These are phyloP conservation scores for Cololabis saira DNA, from an alignment of 2,113 vertebrate species.

Conservation along the genomic window DNA sequence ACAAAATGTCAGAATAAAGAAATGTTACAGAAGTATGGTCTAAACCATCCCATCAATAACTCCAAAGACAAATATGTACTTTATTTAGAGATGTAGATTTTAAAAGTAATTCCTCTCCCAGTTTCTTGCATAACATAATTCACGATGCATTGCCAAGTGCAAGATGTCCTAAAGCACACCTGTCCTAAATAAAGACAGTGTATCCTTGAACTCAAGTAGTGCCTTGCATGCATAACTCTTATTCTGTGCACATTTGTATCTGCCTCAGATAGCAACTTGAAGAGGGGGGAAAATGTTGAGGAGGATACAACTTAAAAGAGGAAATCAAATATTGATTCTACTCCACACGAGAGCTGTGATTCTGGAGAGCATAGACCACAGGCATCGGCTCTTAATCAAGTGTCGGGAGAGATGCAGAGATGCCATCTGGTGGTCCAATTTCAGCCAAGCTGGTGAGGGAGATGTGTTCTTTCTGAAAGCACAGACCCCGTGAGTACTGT, in stretches of 20 bases:
- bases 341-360: slow-evolving; percentile 46
- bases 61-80: not conserved
- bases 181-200: slow-evolving; percentile 13
- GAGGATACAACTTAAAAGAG: slow-evolving; percentile 45
- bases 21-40: not conserved
- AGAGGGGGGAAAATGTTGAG: slow-evolving; percentile 24
- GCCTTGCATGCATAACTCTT: slow-evolving; percentile 15
- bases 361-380: slow-evolving; percentile 62
- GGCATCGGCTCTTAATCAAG: slow-evolving; percentile 64
- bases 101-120: not conserved
- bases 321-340: slow-evolving; percentile 70
- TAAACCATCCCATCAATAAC: not conserved
- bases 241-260: slow-evolving; percentile 21
- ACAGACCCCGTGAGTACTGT: slow-evolving; percentile 36
- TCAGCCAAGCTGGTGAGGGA: slow-evolving; percentile 70
- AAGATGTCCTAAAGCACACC: not conserved
- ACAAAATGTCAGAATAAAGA: not conserved
- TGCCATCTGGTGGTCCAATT: slow-evolving; percentile 75
- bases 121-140: slow-evolving; percentile 4
- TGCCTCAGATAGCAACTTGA: slow-evolving; percentile 7
- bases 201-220: not conserved
- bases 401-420: slow-evolving; percentile 71
- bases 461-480: slow-evolving; percentile 55
- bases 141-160: slow-evolving; percentile 1
- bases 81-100: not conserved